Evolutionary conservation across 2,888 invertebrate genomes (phyloP).

Genomic region (Limnephilus auricula): DNA sequence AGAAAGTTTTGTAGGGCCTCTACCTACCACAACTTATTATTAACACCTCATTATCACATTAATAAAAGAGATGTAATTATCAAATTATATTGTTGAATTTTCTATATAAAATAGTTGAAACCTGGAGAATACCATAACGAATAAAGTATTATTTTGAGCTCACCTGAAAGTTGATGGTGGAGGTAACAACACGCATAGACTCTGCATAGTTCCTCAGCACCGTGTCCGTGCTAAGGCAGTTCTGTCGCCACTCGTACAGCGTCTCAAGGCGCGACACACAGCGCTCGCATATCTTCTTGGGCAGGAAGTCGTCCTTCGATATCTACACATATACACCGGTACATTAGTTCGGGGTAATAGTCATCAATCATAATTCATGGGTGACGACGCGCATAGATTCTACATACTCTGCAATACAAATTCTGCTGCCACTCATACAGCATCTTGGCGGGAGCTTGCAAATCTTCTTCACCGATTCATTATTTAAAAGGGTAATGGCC

Average conservation of each 20-base stretch:
- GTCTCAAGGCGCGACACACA: slow-evolving; percentile 82
- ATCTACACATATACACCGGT: slow-evolving; percentile 74
- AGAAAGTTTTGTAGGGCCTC: too few species aligned
- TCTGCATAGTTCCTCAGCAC: slow-evolving; percentile 83
- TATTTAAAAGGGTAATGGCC: too few species aligned
- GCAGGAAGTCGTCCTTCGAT: slow-evolving; percentile 84
- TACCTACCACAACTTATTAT: too few species aligned
- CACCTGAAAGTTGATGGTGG: slow-evolving; percentile 83
- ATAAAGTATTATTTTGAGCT: not conserved
- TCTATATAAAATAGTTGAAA: not conserved
- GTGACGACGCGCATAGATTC: slow-evolving; percentile 73
- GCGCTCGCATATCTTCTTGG: slow-evolving; percentile 84
- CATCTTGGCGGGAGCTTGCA: too few species aligned
- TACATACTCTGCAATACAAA: too few species aligned
- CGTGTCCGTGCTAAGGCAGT: slow-evolving; percentile 82
- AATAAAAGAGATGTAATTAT: too few species aligned
- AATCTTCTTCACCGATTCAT: too few species aligned
- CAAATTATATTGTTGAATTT: too few species aligned
- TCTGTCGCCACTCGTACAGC: slow-evolving; percentile 83
- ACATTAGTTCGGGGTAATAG: not conserved
- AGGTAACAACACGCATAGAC: slow-evolving; percentile 82
- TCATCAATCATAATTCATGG: not conserved
- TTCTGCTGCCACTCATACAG: too few species aligned
- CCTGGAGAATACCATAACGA: not conserved
- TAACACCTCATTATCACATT: too few species aligned